phyloP scores from a whole-genome alignment of 2,113 vertebrate species.

The Eurypyga helias region DNA sequence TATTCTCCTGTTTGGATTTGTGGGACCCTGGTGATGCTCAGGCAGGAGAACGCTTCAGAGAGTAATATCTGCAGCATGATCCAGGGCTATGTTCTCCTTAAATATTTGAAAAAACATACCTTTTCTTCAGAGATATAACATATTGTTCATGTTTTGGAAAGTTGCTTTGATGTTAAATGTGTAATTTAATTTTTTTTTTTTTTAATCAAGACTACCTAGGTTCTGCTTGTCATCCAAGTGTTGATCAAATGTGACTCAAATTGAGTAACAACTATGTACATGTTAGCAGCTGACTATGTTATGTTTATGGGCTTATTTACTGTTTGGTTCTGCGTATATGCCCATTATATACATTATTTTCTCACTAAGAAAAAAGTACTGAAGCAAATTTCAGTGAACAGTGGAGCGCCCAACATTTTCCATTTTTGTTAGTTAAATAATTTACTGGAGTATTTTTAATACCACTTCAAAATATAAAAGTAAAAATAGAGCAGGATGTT shows the following conservation, averaged over 20 bases:
- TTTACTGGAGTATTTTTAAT: not conserved
- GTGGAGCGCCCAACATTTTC: not conserved
- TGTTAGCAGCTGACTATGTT: not conserved
- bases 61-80: not conserved
- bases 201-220: not conserved
- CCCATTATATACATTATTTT: not conserved
- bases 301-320: not conserved
- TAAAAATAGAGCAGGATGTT: not conserved
- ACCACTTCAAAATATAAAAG: not conserved
- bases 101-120: not conserved
- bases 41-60: not conserved
- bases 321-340: not conserved
- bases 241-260: not conserved
- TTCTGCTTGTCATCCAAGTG: not conserved
- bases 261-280: not conserved
- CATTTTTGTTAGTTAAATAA: not conserved
- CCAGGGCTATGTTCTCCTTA: not conserved
- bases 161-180: not conserved
- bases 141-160: not conserved
- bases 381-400: not conserved
- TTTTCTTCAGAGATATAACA: not conserved
- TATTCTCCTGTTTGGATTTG: not conserved
- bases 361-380: not conserved
- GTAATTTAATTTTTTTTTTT: not conserved
- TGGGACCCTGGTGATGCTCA: not conserved